A percentile compares a stretch with the other conserved stretches of the same genome.
phyloP scores from a whole-genome alignment of 2,797 vertebrate species.

The Lutjanus campechanus region DNA sequence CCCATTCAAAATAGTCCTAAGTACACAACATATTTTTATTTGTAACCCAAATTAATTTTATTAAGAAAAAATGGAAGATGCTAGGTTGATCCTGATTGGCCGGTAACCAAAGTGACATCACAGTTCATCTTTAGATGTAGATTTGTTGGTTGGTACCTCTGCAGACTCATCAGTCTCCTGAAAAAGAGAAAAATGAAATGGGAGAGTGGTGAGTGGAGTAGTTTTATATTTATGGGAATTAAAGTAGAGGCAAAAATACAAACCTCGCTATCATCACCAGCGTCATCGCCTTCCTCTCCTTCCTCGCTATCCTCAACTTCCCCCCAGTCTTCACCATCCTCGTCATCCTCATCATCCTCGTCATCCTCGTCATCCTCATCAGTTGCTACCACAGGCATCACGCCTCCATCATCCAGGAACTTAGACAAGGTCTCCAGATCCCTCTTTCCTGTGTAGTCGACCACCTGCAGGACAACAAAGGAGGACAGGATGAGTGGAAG shows the following conservation, averaged over 20 bases:
- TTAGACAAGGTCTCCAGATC: conserved; percentile 91
- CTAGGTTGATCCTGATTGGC: conserved; percentile 57
- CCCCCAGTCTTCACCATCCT: neutral
- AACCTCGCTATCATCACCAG: conserved; percentile 57
- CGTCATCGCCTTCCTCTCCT: neutral
- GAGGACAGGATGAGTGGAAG: neutral
- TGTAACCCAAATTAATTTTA: conserved; percentile 58
- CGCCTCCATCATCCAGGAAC: conserved; percentile 91
- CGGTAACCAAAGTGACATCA: conserved; percentile 61
- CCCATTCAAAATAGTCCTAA: conserved; percentile 5
- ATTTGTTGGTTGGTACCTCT: conserved; percentile 55
- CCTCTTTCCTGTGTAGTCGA: conserved; percentile 85
- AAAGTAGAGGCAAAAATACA: conserved; percentile 15
- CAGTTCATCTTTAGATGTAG: conserved; percentile 84
- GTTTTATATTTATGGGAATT: neutral
- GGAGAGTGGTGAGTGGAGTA: neutral
- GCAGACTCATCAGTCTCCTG: conserved; percentile 64
- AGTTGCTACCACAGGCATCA: conserved; percentile 77
- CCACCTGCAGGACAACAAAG: conserved; percentile 77
- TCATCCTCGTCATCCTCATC: conserved; percentile 43
- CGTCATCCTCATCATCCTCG: neutral
- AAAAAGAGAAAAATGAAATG: conserved; percentile 14
- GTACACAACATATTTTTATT: conserved; percentile 2
- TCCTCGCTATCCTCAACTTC: neutral
- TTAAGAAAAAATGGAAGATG: conserved; percentile 69